Percentiles rank a stretch among this genome's conserved stretches.
phyloP scores from a whole-genome alignment of 2,113 vertebrate species.

The Etia nguti region DNA sequence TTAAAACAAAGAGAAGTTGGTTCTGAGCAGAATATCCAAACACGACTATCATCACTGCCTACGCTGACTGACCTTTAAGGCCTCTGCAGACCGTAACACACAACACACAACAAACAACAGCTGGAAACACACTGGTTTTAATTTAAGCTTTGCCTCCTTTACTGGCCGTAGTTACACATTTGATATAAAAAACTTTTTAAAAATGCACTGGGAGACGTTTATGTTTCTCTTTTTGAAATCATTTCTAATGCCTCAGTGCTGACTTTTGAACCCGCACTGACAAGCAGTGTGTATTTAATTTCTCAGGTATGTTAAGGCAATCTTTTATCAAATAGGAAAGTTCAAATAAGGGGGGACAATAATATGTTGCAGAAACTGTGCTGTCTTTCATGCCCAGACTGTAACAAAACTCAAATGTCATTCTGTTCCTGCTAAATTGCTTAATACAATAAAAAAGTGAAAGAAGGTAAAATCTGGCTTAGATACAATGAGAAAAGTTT shows the following conservation, averaged over 20 bases:
- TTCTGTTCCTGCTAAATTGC: not conserved
- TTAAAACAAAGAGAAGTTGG: constrained; percentile 51
- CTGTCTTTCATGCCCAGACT: not conserved
- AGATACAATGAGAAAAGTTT: not conserved
- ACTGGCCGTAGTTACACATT: not conserved
- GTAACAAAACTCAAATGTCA: not conserved
- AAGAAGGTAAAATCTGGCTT: not conserved
- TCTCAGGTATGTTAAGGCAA: not conserved
- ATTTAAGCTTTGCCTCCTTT: not conserved
- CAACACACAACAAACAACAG: constrained; percentile 1
- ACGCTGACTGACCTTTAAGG: constrained; percentile 48
- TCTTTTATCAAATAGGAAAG: not conserved
- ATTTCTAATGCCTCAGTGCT: not conserved
- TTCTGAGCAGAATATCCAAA: constrained; percentile 40
- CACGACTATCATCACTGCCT: constrained; percentile 27
- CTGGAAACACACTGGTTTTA: not conserved
- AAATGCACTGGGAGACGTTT: not conserved
- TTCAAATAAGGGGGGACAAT: not conserved
- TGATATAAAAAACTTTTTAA: not conserved
- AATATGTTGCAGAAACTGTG: not conserved
- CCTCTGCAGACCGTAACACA: not conserved
- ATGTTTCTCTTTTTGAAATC: not conserved
- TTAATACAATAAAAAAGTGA: not conserved
- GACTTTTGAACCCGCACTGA: not conserved
- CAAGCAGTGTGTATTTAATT: not conserved